These are phyloP conservation scores for Dryocosmus kuriphilus DNA, from an alignment of 2,888 invertebrate species.

Conservation along the genomic window DNA sequence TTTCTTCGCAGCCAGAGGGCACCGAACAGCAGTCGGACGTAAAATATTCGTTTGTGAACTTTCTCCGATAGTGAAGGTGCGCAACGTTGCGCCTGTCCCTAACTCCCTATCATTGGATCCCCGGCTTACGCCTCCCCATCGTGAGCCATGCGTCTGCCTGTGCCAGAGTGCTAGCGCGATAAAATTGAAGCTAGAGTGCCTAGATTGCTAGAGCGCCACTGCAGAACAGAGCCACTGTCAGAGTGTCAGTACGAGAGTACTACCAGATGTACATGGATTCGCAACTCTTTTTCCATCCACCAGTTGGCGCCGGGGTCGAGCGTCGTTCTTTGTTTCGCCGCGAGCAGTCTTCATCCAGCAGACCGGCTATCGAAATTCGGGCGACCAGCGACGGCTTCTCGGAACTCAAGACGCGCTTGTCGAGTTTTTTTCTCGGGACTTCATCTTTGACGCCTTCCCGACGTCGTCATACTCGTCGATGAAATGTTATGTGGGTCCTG, in stretches of 20 bases:
- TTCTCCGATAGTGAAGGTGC: not conserved
- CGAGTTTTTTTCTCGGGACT: slow-evolving; percentile 42
- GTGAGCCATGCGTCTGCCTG: not conserved
- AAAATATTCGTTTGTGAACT: not conserved
- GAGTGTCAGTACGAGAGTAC: too few species aligned
- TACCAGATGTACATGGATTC: slow-evolving; percentile 77
- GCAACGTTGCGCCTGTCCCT: not conserved
- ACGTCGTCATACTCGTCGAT: not conserved
- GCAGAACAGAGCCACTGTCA: not conserved
- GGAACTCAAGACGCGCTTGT: slow-evolving; percentile 21
- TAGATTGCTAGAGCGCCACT: not conserved
- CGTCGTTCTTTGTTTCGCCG: slow-evolving; percentile 60
- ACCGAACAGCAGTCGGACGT: slow-evolving; percentile 38
- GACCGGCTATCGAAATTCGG: slow-evolving; percentile 55
- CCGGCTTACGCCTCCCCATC: not conserved
- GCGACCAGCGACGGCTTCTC: slow-evolving; percentile 36
- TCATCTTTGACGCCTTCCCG: slow-evolving; percentile 8
- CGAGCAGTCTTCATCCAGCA: slow-evolving; percentile 56
- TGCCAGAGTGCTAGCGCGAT: not conserved
- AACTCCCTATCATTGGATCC: not conserved
- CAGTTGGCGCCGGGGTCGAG: slow-evolving; percentile 52
- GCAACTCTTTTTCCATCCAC: slow-evolving; percentile 72
- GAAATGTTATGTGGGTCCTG: not conserved
- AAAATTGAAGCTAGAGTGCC: too few species aligned
- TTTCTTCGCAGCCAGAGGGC: not conserved